Percentiles rank a stretch among this genome's conserved stretches.
Conservation (phyloP, 2,797 vertebrate species). For the Alosa sapidissima region DNA sequence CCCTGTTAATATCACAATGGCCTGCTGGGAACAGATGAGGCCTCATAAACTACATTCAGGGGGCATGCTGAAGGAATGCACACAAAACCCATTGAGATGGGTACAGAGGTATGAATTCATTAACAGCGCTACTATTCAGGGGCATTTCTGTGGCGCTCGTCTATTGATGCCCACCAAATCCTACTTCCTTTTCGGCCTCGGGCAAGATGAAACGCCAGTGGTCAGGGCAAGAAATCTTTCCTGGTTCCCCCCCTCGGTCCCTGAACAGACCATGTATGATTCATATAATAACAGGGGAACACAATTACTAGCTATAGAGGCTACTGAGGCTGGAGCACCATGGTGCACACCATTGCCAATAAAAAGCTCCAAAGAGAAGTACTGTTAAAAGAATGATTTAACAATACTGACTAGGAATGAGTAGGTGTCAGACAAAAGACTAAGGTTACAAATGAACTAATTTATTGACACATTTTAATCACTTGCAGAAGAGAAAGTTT, state of each 20-base stretch:
- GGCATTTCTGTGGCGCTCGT: not conserved
- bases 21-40: slow-evolving; percentile 18
- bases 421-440: not conserved
- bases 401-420: too few species aligned
- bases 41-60: slow-evolving; percentile 14
- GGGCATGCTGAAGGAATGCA: not conserved
- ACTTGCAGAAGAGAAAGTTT: not conserved
- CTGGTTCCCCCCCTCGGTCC: not conserved
- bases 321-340: not conserved
- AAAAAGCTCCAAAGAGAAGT: not conserved
- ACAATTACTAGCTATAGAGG: not conserved
- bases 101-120: slow-evolving; percentile 7
- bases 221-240: slow-evolving; percentile 10
- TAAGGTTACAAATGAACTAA: not conserved
- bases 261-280: not conserved
- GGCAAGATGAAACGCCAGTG: slow-evolving; percentile 2
- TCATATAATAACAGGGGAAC: not conserved
- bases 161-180: not conserved
- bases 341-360: not conserved
- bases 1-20: slow-evolving; percentile 2
- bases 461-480: not conserved
- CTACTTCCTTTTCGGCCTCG: not conserved
- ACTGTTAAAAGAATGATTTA: not conserved
- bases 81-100: slow-evolving; percentile 7
- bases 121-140: not conserved